Conservation (phyloP, 1,140 invertebrate species). For the Camponotus vicinus region DNA sequence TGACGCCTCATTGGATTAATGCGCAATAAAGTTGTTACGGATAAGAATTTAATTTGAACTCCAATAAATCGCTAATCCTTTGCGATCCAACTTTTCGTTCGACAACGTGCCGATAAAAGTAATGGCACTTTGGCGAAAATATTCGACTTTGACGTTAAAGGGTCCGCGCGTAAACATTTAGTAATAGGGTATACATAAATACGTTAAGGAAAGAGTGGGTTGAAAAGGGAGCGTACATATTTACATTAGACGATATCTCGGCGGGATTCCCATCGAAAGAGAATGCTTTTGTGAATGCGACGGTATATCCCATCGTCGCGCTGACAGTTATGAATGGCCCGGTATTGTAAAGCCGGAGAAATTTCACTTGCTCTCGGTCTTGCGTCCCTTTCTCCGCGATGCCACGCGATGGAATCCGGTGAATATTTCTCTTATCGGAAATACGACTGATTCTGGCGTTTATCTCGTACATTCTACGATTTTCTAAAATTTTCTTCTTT, state of each 20-base stretch:
- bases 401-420: background rate
- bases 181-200: conserved; percentile 12
- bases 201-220: conserved; percentile 41
- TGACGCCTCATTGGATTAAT: conserved; percentile 1
- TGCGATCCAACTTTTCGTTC: conserved; percentile 2
- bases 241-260: conserved; percentile 61
- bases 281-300: conserved; percentile 61
- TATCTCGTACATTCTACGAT: background rate
- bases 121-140: conserved; percentile 27
- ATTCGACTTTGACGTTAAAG: conserved; percentile 40
- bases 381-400: conserved; percentile 15
- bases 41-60: background rate
- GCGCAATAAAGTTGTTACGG: background rate
- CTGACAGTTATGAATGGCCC: conserved; percentile 67
- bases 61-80: conserved; percentile 3
- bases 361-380: conserved; percentile 54
- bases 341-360: conserved; percentile 53
- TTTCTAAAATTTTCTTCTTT: background rate
- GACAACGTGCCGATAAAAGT: background rate
- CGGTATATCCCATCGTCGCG: conserved; percentile 52
- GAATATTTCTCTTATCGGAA: conserved; percentile 64
- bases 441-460: conserved; percentile 30
- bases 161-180: conserved; percentile 30
- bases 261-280: conserved; percentile 64
- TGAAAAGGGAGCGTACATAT: conserved; percentile 55